These are phyloP conservation scores for Ranitomeya variabilis DNA, from an alignment of 2,113 vertebrate species.

Conservation along the genomic window DNA sequence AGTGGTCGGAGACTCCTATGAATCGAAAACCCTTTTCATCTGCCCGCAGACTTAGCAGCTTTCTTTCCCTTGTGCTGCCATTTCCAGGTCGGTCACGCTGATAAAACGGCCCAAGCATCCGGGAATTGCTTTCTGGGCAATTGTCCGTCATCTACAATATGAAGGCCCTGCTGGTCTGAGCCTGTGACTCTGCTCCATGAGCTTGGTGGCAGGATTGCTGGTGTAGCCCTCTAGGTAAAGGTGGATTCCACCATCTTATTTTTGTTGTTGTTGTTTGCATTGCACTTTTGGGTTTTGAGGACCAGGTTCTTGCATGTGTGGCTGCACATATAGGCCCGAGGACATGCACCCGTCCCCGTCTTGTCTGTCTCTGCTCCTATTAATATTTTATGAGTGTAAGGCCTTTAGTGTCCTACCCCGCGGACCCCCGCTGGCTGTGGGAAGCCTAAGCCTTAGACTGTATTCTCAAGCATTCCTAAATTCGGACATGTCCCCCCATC, in stretches of 20 bases:
- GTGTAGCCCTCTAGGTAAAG: constrained; percentile 1
- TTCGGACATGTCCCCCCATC: constrained; percentile 22
- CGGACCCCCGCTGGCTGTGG: constrained; percentile 52
- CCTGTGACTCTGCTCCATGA: not conserved
- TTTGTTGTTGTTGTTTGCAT: too few species aligned
- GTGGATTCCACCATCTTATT: not conserved
- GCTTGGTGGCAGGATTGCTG: not conserved
- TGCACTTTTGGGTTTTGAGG: too few species aligned
- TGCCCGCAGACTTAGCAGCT: not conserved
- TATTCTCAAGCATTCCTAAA: constrained; percentile 56
- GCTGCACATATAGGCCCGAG: not conserved
- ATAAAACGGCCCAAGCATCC: not conserved
- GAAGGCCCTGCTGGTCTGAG: too few species aligned
- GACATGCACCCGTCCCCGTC: not conserved
- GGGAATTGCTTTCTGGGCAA: not conserved
- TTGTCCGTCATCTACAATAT: not conserved
- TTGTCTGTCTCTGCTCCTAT: not conserved
- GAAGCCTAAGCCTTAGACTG: constrained; percentile 35
- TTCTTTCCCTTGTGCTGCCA: not conserved
- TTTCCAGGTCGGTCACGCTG: not conserved
- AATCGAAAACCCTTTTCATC: not conserved
- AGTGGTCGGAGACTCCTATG: not conserved
- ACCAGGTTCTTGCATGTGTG: not conserved
- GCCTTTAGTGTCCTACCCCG: constrained; percentile 20
- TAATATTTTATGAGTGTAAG: constrained; percentile 32